Evolutionary conservation across 2,888 invertebrate species (phyloP), one percentile per base, ranked within the genome.

Genomic region (Campoletis raptor): DNA sequence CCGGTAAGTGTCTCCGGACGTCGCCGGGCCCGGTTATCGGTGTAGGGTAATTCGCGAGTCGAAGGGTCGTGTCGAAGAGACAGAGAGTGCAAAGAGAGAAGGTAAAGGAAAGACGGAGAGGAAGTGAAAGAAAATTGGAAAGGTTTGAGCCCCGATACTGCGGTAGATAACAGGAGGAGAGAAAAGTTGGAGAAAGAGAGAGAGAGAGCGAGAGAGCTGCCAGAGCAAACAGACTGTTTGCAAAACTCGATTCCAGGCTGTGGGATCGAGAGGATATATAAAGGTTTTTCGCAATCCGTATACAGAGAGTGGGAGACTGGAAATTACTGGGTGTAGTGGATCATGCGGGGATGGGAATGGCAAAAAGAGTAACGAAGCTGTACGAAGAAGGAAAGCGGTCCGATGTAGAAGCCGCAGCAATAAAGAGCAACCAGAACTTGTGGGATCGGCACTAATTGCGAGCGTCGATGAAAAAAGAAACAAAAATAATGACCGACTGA

Each of bases 101-200:
- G 66, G 78, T 8, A 57, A 72, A 57, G 81, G 67, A 52, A 73
- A 78, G 57, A 52, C 54, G 48, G 18, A 36, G 64, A 57, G 36
- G 54, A 45, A 48, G 73, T 57, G 57, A 57, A 61, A 82, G 86
- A 87, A 90, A 89, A 87, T 86, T 86, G 85, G 88, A 88, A 87
- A 89, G 88, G 88, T 89, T 86, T 85, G 85, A 80, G 83, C 83
- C 37, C 70, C 85, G 84, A 80, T 79, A 67, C 85, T 81, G 87
- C 85, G 81, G 70, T 64, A 64, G 85, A 66, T 54, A 70, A 61
- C 42, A 52, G 18, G 61, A 48, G 36, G 48, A 48, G 36, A 48
- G 67, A 61, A 18, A 73, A 67, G 70, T 64, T 40, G 24, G 48
- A 48, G 52, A 42, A 36, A 48, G 15, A 15, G 69, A 72, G 69